phyloP scores from a whole-genome alignment of 2,113 vertebrate species.

The Falco punctatus region DNA sequence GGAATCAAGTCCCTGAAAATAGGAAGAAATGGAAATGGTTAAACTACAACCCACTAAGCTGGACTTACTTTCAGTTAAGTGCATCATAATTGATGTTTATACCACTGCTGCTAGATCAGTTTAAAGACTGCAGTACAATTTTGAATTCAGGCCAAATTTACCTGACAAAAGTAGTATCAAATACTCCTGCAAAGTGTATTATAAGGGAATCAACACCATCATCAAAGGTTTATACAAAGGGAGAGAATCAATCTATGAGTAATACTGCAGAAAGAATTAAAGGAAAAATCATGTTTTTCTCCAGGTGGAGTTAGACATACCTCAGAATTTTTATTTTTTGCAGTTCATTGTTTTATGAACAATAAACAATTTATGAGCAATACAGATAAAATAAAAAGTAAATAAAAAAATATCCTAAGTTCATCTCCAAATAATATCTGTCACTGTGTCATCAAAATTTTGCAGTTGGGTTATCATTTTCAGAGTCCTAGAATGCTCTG shows the following conservation, averaged over 20 bases:
- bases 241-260: not conserved
- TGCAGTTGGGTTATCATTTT: not conserved
- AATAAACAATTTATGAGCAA: not conserved
- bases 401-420: not conserved
- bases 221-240: not conserved
- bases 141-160: not conserved
- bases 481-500: not conserved
- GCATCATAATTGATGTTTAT: not conserved
- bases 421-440: not conserved
- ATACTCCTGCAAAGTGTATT: not conserved
- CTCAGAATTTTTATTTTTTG: not conserved
- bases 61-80: not conserved
- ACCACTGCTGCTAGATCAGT: not conserved
- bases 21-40: not conserved
- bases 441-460: not conserved
- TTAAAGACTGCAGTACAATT: not conserved
- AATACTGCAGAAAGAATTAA: not conserved
- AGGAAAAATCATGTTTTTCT: not conserved
- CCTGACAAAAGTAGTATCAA: not conserved
- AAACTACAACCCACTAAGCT: not conserved
- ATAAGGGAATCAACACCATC: not conserved
- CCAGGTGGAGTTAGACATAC: not conserved
- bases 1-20: not conserved
- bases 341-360: not conserved
- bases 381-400: conserved; percentile 13